Conservation (phyloP, 2,888 invertebrate species). For the Hyalella azteca region DNA sequence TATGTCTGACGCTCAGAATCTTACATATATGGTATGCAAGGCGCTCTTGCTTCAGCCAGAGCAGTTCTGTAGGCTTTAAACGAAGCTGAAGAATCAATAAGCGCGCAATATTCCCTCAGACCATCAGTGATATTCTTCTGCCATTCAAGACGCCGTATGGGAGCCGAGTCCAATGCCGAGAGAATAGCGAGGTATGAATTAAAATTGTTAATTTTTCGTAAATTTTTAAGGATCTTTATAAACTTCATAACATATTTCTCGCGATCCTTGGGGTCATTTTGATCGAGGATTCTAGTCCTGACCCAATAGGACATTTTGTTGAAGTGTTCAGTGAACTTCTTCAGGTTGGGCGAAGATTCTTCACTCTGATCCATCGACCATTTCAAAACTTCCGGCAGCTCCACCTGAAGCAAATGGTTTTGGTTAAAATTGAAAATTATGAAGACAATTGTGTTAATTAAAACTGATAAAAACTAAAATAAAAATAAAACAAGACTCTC, state of each 20-base stretch:
- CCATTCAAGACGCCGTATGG: conserved; percentile 84
- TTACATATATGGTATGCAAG: conserved; percentile 97
- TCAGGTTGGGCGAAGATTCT: conserved; percentile 94
- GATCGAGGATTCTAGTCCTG: conserved; percentile 74
- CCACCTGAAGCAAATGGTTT: conserved; percentile 63
- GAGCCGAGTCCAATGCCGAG: conserved; percentile 95
- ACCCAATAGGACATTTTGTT: conserved; percentile 98
- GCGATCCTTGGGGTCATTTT: conserved; percentile 90
- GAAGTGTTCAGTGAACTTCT: conserved; percentile 97
- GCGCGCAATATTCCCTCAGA: conserved; percentile 89
- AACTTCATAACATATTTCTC: conserved; percentile 94
- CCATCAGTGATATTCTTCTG: conserved; percentile 89
- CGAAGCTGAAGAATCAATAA: conserved; percentile 97
- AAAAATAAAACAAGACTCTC: too few species aligned
- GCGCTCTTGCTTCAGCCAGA: conserved; percentile 91
- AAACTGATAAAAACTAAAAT: too few species aligned
- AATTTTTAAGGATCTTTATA: conserved; percentile 97
- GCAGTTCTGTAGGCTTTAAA: conserved; percentile 96
- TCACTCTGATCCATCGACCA: conserved; percentile 99
- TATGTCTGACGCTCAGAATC: too few species aligned
- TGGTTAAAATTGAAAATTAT: too few species aligned
- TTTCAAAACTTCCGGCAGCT: conserved; percentile 94
- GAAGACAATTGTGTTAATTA: too few species aligned
- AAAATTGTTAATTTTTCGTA: conserved; percentile 96
- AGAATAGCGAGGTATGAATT: conserved; percentile 96